Base-by-base conservation (phyloP, 2,797 vertebrate genomes). In the Pantherophis alleghaniensis region DNA sequence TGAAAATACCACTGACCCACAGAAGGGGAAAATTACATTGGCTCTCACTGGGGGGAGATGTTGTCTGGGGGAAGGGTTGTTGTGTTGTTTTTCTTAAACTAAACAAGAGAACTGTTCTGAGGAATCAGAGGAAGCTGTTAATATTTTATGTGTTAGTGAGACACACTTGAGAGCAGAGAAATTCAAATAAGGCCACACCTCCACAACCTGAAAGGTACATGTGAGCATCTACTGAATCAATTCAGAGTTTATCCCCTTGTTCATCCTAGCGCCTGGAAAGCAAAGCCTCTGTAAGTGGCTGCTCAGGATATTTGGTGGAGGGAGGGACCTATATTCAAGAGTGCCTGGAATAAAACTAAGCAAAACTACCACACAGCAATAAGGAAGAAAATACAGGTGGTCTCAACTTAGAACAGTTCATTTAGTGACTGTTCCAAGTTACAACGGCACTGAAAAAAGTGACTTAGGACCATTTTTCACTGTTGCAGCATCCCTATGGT, bases 1-100 rank as follows among this genome's bases (percentile, higher is more conserved):
- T 96, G 95, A 96, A 96, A 63, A 91, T 95, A 95, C 94, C 92
- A 94, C 92, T 91, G 3, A 94, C 94, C 94, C 69, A 91, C 51
- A 91, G 93, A 94, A 93, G 93, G 92, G 92, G 92, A 89, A 6
- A 9, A 3, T 94, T 94, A 91, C 93, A n/a, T 92, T 91, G 9
- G 47, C 47, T 51, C 7, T 51, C 47, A 51, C 47, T 51, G 7
- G 47, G 47, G 47, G 6, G 47, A 51, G 86, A 37, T n/a, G 93
- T 74, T 91, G 51, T 93, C 53, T 79, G 91, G 32, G n/a, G 66
- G 7, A n/a, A 66, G 63, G 16, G 2, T 79, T 94, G 56, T 93
- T 74, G n/a, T 42, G 6, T 37, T 74, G 22, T 37, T 79, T 10
- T 83, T 47, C 1, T 61, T 57, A 95, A 12, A 63, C n/a, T 18